phyloP scores from a whole-genome alignment of 2,113 vertebrate species.

The Euleptes europaea region DNA sequence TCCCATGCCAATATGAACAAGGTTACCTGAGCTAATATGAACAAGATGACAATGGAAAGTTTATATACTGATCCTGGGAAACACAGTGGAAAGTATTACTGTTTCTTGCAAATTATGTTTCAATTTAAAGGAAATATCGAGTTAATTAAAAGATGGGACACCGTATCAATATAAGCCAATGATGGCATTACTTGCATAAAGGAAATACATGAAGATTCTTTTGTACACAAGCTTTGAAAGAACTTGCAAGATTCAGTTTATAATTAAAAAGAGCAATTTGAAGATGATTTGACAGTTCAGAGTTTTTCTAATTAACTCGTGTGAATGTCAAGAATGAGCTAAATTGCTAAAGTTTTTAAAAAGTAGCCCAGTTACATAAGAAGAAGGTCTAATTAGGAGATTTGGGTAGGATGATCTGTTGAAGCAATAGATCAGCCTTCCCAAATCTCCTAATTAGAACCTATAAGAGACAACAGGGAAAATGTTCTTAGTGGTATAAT shows the following conservation, averaged over 20 bases:
- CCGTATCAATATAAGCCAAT: not conserved
- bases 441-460: no score
- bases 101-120: not conserved
- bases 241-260: not conserved
- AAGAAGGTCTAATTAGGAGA: not conserved
- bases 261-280: not conserved
- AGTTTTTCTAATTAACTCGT: not conserved
- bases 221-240: not conserved
- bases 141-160: slow-evolving; percentile 2
- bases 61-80: slow-evolving; percentile 57
- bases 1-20: no score
- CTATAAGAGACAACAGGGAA: not conserved
- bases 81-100: slow-evolving; percentile 1
- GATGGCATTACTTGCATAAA: not conserved
- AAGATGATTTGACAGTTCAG: not conserved
- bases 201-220: not conserved
- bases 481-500: not conserved
- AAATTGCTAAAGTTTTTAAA: not conserved
- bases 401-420: no score
- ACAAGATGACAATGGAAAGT: slow-evolving; percentile 27
- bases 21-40: slow-evolving; percentile 5
- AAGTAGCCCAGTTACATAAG: not conserved
- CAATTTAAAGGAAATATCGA: not conserved
- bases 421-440: no score
- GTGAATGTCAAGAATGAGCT: not conserved